Evolutionary conservation across 2,797 vertebrate species (phyloP).

Genomic region (Lutjanus campechanus): DNA sequence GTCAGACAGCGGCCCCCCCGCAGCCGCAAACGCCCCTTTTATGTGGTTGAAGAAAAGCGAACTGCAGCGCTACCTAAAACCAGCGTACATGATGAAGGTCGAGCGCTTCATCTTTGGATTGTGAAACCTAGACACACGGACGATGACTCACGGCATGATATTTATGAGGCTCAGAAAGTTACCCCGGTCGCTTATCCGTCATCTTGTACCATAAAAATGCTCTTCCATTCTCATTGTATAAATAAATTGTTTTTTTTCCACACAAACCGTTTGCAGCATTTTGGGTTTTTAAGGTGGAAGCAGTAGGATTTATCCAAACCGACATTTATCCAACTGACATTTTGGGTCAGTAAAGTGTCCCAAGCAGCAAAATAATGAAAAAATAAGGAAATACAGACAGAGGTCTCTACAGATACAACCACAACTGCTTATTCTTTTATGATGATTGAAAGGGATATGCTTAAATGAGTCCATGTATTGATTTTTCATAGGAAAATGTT

Average conservation of each 20-base stretch:
- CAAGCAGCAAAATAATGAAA: not conserved
- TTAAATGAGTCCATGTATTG: no score
- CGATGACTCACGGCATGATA: conserved; percentile 8
- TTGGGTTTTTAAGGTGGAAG: not conserved
- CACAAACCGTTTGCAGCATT: not conserved
- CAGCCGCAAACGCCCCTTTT: conserved; percentile 59
- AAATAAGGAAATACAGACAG: no score
- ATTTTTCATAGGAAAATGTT: no score
- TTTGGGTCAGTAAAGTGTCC: no score
- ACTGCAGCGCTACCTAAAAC: conserved; percentile 90
- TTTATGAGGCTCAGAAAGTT: conserved; percentile 32
- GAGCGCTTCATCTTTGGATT: conserved; percentile 87
- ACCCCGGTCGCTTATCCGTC: conserved; percentile 13
- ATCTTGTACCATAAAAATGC: conserved; percentile 21
- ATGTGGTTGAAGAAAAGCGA: conserved; percentile 93
- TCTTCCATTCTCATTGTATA: conserved; percentile 23
- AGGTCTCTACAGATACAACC: no score
- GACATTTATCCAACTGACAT: no score
- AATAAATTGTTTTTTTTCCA: conserved; percentile 57
- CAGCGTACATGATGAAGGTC: conserved; percentile 90
- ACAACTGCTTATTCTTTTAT: no score
- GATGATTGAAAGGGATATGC: no score
- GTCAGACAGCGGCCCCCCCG: conserved; percentile 69
- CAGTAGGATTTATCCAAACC: no score
- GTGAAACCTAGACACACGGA: conserved; percentile 70